Conservation (phyloP, 2,113 vertebrate genomes). For the Aptenodytes forsteri region DNA sequence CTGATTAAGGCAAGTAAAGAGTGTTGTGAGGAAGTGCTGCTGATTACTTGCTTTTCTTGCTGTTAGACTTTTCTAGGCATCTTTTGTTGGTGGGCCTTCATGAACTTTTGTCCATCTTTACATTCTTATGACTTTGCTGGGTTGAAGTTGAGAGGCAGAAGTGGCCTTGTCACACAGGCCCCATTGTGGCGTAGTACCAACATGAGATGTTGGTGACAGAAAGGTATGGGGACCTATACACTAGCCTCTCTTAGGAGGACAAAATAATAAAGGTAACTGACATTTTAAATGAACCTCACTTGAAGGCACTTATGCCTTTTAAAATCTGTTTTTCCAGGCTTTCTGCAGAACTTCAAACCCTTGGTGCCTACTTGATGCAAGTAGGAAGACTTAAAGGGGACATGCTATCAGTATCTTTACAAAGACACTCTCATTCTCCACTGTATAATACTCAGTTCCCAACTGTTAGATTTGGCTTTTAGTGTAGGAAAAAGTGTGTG, state of each 20-base stretch:
- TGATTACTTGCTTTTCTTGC: background rate
- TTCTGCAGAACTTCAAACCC: background rate
- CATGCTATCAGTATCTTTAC: background rate
- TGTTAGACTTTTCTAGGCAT: background rate
- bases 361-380: background rate
- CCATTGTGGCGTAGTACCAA: accelerated
- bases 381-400: background rate
- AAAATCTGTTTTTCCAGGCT: background rate
- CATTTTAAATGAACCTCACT: background rate
- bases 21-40: background rate
- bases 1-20: background rate
- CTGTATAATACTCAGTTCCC: background rate
- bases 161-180: background rate
- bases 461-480: background rate
- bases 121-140: background rate
- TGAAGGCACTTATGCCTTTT: background rate
- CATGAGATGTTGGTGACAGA: background rate
- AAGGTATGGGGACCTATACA: background rate
- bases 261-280: background rate
- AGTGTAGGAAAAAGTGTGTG: accelerated
- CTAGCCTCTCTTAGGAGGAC: background rate
- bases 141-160: background rate
- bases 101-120: background rate
- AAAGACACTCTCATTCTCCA: background rate
- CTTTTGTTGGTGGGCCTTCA: background rate